Conservation (phyloP, 2,113 vertebrate genomes). For the Syrrhaptes paradoxus region DNA sequence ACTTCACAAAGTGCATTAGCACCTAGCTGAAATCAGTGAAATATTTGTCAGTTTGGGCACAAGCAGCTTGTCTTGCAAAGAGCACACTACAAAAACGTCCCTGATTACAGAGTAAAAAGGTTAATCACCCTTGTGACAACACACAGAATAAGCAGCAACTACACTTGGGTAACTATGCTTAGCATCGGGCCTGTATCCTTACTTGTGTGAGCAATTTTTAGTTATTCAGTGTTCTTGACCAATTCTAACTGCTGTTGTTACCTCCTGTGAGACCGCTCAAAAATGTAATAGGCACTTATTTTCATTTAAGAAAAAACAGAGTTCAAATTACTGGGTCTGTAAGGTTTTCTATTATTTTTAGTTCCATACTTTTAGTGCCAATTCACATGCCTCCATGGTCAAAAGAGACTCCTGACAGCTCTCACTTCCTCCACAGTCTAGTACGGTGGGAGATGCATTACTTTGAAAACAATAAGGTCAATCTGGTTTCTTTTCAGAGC, state of each 20-base stretch:
- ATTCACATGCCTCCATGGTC: neutral
- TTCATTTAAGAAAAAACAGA: conserved; percentile 29
- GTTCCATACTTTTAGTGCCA: neutral
- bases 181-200: neutral
- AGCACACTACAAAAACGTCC: neutral
- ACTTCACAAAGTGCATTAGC: neutral
- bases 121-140: neutral
- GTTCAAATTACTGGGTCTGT: neutral
- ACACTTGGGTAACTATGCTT: neutral
- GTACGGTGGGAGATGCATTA: neutral
- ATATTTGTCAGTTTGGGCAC: neutral
- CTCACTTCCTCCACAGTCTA: neutral
- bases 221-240: neutral
- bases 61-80: neutral
- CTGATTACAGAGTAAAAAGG: neutral
- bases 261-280: neutral
- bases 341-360: neutral
- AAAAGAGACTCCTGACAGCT: neutral
- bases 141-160: neutral
- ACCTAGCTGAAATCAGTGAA: neutral
- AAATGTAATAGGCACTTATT: neutral
- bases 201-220: neutral
- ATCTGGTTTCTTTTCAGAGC: conserved; percentile 36
- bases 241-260: neutral
- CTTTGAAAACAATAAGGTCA: conserved; percentile 18